Evolutionary conservation across 2,113 vertebrate genomes (phyloP).

Genomic region (Helogale parvula): DNA sequence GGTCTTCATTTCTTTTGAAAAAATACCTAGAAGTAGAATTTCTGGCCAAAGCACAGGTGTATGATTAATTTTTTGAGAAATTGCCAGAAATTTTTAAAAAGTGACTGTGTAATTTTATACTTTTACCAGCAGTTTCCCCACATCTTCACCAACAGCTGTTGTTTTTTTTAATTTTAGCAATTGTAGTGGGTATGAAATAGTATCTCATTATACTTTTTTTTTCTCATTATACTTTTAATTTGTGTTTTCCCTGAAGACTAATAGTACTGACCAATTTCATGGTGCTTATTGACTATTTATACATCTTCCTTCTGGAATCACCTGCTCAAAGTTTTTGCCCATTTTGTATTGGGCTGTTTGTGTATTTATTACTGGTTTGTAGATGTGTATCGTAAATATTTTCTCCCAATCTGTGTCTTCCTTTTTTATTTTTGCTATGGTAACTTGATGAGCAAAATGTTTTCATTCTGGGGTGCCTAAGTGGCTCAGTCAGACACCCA

Average conservation of each 20-base stretch:
- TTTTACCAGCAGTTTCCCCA: neutral
- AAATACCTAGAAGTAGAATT: constrained; percentile 51
- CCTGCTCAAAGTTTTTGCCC: neutral
- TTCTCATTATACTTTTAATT: constrained; percentile 19
- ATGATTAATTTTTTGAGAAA: constrained; percentile 35
- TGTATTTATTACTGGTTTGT: constrained; percentile 3
- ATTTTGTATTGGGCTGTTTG: neutral
- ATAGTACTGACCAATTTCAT: neutral
- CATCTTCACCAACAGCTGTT: neutral
- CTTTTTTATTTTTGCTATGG: neutral
- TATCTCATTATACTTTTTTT: constrained; percentile 6
- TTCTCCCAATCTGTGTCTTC: neutral
- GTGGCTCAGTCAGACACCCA: no score
- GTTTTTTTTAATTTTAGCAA: constrained; percentile 29
- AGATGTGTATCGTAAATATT: neutral
- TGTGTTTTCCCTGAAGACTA: constrained; percentile 9
- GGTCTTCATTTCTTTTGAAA: constrained; percentile 2
- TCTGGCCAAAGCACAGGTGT: neutral
- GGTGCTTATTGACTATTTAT: neutral
- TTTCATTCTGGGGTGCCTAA: neutral
- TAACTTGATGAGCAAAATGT: neutral
- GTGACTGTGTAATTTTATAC: neutral
- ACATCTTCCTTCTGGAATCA: neutral
- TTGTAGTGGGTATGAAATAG: neutral
- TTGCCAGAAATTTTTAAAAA: neutral